These are phyloP conservation scores for Heliconius melpomene DNA, from an alignment of 1,140 invertebrate genomes.

Conservation along the genomic window DNA sequence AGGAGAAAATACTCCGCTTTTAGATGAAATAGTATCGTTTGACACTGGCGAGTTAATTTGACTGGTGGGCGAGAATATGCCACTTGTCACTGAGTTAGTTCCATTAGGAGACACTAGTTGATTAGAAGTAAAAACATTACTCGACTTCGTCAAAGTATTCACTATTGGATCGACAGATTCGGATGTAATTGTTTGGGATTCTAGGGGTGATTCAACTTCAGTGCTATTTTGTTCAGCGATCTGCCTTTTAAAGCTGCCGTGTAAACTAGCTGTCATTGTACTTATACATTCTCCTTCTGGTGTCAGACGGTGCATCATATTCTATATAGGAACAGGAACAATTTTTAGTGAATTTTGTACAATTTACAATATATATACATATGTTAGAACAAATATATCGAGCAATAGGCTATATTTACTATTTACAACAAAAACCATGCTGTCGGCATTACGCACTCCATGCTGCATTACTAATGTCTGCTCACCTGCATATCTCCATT, in stretches of 20 bases:
- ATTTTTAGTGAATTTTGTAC: conserved; percentile 51
- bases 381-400: conserved; percentile 34
- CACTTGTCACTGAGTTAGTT: conserved; percentile 80
- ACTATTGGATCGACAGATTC: conserved; percentile 70
- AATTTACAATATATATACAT: conserved; percentile 34
- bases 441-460: conserved; percentile 48
- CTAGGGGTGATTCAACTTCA: conserved; percentile 70
- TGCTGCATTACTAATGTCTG: conserved; percentile 47
- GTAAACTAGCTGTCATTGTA: conserved; percentile 75
- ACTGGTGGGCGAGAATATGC: conserved; percentile 80
- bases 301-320: conserved; percentile 78
- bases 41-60: conserved; percentile 80
- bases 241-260: conserved; percentile 79
- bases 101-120: conserved; percentile 81
- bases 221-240: conserved; percentile 62
- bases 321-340: conserved; percentile 77
- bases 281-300: conserved; percentile 80
- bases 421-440: conserved; percentile 47
- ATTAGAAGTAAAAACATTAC: conserved; percentile 70
- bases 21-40: conserved; percentile 79
- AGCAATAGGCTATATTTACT: conserved; percentile 45
- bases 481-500: conserved; percentile 73
- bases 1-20: conserved; percentile 79
- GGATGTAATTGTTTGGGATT: conserved; percentile 69
- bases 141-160: conserved; percentile 72